phyloP scores from a whole-genome alignment of 1,140 invertebrate genomes.

The Venustaconcha ellipsiformis region DNA sequence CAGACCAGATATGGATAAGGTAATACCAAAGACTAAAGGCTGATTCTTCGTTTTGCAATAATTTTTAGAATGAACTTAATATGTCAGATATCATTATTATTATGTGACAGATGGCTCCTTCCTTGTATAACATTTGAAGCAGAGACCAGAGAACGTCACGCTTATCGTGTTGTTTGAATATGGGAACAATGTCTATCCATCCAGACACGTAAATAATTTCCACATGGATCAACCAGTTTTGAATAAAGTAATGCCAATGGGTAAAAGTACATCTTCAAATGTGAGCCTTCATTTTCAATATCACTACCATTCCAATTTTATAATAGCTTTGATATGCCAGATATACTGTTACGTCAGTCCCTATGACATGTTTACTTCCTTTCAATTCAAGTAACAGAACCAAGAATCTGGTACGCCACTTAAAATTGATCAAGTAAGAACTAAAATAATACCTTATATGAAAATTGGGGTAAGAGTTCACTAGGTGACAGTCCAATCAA shows the following conservation, averaged over 20 bases:
- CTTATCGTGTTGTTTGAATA: no score
- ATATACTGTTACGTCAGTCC: background rate
- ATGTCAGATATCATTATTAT: background rate
- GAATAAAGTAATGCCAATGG: no score
- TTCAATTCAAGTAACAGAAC: background rate
- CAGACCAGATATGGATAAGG: constrained; percentile 37
- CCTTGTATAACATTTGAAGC: background rate
- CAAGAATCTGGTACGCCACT: background rate
- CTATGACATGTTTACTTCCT: background rate
- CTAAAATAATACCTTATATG: no score
- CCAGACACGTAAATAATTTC: no score
- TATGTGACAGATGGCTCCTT: no score
- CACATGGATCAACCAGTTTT: no score
- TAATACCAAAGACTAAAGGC: background rate
- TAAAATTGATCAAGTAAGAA: no score
- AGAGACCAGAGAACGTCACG: no score
- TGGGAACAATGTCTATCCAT: no score
- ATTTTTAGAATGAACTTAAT: background rate
- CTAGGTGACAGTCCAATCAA: no score
- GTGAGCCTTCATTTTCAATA: background rate
- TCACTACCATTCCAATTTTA: background rate
- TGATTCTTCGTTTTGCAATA: background rate
- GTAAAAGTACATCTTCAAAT: background rate
- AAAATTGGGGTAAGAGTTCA: background rate
- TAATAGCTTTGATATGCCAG: background rate